Conservation (phyloP, 1,140 invertebrate species). For the Drosophila lacteicornis region DNA sequence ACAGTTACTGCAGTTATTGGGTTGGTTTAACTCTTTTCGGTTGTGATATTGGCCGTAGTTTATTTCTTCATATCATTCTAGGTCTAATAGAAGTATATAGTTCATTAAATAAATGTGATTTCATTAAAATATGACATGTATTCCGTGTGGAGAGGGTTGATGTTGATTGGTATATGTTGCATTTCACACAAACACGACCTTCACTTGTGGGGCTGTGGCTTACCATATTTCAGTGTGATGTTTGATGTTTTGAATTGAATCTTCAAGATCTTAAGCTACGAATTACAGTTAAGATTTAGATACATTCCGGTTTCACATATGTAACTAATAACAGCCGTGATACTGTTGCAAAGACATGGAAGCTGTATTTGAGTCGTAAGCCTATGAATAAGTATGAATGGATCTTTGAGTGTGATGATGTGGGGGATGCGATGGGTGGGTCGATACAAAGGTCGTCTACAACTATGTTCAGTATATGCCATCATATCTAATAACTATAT, state of each 20-base stretch:
- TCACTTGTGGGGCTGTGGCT: constrained; percentile 31
- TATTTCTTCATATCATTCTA: constrained; percentile 42
- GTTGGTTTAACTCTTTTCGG: constrained; percentile 46
- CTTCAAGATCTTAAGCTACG: constrained; percentile 39
- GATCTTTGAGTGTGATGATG: constrained; percentile 27
- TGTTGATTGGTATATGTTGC: constrained; percentile 10
- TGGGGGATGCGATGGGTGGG: constrained; percentile 45
- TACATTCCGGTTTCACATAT: constrained; percentile 63
- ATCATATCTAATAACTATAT: constrained; percentile 55
- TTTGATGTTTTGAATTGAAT: constrained; percentile 34
- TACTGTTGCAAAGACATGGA: constrained; percentile 82
- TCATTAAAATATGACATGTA: constrained; percentile 72
- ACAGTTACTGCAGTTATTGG: constrained; percentile 59
- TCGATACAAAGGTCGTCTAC: constrained; percentile 44
- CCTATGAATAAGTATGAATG: constrained; percentile 36
- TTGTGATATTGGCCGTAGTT: constrained; percentile 76
- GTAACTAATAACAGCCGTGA: constrained; percentile 80
- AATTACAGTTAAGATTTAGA: constrained; percentile 52
- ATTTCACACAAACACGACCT: constrained; percentile 38
- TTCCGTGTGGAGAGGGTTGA: constrained; percentile 28
- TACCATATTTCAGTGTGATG: constrained; percentile 33
- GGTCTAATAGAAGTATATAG: constrained; percentile 57
- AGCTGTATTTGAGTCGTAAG: constrained; percentile 63
- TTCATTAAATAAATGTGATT: constrained; percentile 57
- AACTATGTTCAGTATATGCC: constrained; percentile 47